These are phyloP conservation scores for Cryptophagus acutangulus DNA, from an alignment of 2,888 invertebrate genomes.

Conservation along the genomic window DNA sequence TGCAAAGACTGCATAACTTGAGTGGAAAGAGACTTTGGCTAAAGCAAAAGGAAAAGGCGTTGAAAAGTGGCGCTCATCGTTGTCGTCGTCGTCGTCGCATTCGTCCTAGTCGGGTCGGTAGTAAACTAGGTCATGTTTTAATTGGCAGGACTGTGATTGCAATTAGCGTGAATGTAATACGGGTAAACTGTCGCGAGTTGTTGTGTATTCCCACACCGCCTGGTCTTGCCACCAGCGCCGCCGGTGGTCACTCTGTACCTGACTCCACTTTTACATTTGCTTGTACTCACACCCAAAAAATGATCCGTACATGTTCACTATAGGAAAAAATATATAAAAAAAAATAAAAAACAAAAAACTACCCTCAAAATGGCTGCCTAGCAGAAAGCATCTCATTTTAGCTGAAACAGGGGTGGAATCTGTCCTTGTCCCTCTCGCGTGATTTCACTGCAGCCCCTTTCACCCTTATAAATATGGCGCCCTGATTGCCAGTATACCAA, in stretches of 20 bases:
- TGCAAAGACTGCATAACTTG: conserved; percentile 1
- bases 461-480: conserved; percentile 53
- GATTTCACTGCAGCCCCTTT: conserved; percentile 50
- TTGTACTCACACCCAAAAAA: conserved; percentile 47
- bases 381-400: conserved; percentile 52
- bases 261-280: conserved; percentile 39
- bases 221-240: conserved; percentile 11
- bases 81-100: conserved; percentile 4
- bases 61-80: conserved; percentile 18
- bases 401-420: conserved; percentile 49
- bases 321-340: conserved; percentile 41
- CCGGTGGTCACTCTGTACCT: conserved; percentile 21
- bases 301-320: conserved; percentile 48
- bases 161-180: conserved; percentile 42
- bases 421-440: conserved; percentile 50
- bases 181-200: conserved; percentile 36
- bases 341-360: conserved; percentile 55
- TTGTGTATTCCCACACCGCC: conserved; percentile 30
- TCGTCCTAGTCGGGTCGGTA: too few species aligned
- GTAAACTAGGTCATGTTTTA: conserved; percentile 40
- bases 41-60: conserved; percentile 19
- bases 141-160: conserved; percentile 42
- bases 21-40: conserved; percentile 8
- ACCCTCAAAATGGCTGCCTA: conserved; percentile 71
- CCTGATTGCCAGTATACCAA: conserved; percentile 52